These are phyloP conservation scores for Nesoenas mayeri DNA, from an alignment of 2,113 vertebrate genomes.

Conservation along the genomic window DNA sequence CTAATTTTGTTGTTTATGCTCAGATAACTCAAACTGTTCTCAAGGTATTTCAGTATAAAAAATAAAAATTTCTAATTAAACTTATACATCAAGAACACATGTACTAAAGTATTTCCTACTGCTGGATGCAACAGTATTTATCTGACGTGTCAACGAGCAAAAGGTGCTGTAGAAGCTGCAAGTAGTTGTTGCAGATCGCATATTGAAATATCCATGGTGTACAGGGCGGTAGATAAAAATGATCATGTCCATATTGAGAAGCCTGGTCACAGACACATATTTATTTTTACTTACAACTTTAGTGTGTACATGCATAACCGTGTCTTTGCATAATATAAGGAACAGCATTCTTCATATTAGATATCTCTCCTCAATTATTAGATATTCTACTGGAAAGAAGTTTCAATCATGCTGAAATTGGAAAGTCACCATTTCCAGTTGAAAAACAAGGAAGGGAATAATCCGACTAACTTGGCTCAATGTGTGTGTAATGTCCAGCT, in stretches of 20 bases:
- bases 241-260: background rate
- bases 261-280: background rate
- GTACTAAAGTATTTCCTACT: background rate
- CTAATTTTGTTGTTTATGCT: conserved; percentile 11
- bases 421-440: background rate
- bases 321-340: background rate
- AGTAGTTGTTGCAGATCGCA: background rate
- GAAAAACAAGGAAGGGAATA: background rate
- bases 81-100: background rate
- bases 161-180: background rate
- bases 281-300: background rate
- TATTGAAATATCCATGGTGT: background rate
- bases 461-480: background rate
- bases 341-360: background rate
- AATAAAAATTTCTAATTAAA: conserved; percentile 48
- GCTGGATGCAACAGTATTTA: background rate
- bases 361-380: background rate
- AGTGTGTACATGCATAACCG: background rate
- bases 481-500: background rate
- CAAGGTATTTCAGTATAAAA: background rate
- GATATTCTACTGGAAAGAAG: background rate
- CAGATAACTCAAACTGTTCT: background rate
- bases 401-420: background rate
- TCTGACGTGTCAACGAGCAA: background rate
- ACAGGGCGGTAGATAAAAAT: background rate